phyloP scores from a whole-genome alignment of 2,113 vertebrate species.

The Gallinago media region DNA sequence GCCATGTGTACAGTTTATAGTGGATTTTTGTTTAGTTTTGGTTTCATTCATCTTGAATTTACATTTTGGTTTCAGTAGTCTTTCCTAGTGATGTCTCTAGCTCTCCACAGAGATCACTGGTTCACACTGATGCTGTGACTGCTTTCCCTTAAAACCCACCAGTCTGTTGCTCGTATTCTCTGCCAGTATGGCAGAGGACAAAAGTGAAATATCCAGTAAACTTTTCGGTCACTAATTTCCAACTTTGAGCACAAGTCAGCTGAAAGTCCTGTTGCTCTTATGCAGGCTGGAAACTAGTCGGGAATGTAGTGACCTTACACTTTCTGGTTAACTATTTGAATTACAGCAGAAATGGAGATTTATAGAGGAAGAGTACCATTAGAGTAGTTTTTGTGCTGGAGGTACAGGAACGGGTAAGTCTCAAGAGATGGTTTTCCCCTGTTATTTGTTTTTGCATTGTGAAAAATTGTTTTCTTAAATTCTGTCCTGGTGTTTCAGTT shows the following conservation, averaged over 20 bases:
- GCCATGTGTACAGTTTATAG: background rate
- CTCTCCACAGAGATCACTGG: background rate
- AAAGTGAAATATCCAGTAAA: constrained; percentile 21
- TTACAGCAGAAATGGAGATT: background rate
- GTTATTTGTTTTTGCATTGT: background rate
- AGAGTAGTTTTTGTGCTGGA: background rate
- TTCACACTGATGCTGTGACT: background rate
- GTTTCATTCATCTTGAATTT: background rate
- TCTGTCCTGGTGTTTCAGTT: background rate
- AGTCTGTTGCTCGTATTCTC: background rate
- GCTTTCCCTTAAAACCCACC: background rate
- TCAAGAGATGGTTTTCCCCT: background rate
- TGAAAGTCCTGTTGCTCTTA: background rate
- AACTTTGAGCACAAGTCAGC: background rate
- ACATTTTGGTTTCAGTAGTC: background rate
- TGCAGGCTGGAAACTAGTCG: constrained; percentile 7
- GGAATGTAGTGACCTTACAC: constrained; percentile 53
- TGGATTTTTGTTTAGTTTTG: background rate
- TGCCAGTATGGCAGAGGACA: background rate
- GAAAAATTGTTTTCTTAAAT: background rate
- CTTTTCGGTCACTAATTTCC: constrained; percentile 23
- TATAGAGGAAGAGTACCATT: background rate
- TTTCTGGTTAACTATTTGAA: constrained; percentile 36
- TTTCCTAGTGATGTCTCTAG: background rate
- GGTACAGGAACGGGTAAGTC: background rate